Evolutionary conservation across 2,888 invertebrate species (phyloP).

Genomic region (Mesorhabditis sp.): DNA sequence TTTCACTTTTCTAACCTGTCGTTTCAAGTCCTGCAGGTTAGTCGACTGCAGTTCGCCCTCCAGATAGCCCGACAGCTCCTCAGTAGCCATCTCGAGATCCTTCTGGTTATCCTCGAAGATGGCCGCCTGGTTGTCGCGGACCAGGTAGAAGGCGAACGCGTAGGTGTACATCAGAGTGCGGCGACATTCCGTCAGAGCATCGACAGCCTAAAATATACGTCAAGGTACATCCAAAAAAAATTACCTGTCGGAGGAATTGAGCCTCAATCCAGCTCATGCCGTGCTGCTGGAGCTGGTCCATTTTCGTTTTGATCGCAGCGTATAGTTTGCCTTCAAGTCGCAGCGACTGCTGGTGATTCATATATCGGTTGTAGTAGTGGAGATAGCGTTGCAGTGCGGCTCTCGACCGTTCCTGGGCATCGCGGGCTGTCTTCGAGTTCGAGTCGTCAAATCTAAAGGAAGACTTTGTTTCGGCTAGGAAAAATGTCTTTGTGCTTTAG

Average conservation of each 20-base stretch:
- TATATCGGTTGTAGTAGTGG: constrained; percentile 96
- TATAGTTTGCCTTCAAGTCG: constrained; percentile 89
- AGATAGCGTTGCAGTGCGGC: constrained; percentile 91
- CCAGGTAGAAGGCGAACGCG: constrained; percentile 94
- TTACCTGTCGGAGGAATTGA: background rate
- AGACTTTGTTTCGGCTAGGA: background rate
- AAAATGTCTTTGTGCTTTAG: background rate
- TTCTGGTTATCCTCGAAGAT: constrained; percentile 76
- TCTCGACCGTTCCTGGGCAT: constrained; percentile 83
- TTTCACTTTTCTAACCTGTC: constrained; percentile 71
- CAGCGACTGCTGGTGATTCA: constrained; percentile 98
- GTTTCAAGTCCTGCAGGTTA: constrained; percentile 92
- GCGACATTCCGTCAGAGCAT: constrained; percentile 65
- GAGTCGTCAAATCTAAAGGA: constrained; percentile 75
- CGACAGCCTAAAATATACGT: constrained; percentile 69
- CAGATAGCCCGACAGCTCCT: constrained; percentile 91
- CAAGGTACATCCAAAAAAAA: background rate
- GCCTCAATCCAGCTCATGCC: constrained; percentile 99
- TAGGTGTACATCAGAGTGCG: constrained; percentile 99
- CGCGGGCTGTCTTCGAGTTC: constrained; percentile 89
- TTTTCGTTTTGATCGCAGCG: constrained; percentile 90
- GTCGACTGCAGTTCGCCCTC: constrained; percentile 96
- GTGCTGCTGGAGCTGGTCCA: constrained; percentile 99
- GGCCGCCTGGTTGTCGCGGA: constrained; percentile 89
- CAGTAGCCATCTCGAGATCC: constrained; percentile 93